These are phyloP conservation scores for Aphelenchoides besseyi DNA, from an alignment of 1,140 invertebrate species.

Conservation along the genomic window DNA sequence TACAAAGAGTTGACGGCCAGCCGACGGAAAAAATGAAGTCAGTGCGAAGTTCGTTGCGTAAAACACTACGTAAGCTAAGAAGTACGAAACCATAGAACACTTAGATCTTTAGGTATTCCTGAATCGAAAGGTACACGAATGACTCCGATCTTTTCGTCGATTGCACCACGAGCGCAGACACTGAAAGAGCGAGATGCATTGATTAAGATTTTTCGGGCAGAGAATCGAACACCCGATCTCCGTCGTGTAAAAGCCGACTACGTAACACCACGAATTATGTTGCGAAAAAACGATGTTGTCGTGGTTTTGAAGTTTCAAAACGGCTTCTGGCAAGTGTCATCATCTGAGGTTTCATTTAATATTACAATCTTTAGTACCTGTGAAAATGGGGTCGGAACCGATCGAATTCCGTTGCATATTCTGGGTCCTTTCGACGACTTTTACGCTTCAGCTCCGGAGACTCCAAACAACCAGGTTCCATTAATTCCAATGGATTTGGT, in stretches of 20 bases:
- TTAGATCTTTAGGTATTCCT: no score
- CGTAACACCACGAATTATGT: constrained; percentile 11
- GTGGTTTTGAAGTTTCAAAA: constrained; percentile 27
- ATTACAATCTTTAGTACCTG: constrained; percentile 28
- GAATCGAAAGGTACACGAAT: background rate
- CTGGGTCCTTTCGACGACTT: constrained; percentile 32
- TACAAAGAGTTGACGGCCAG: background rate
- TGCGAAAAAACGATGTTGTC: constrained; percentile 30
- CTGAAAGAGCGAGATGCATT: constrained; percentile 37
- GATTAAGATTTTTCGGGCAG: constrained; percentile 32
- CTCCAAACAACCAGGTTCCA: background rate
- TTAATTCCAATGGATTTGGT: background rate
- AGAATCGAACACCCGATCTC: constrained; percentile 14
- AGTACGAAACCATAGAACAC: no score
- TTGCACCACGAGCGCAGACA: constrained; percentile 27
- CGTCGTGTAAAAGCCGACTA: constrained; percentile 25
- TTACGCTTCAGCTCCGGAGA: background rate
- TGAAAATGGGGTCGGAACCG: constrained; percentile 33
- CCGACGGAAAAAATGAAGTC: background rate
- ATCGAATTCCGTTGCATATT: constrained; percentile 25
- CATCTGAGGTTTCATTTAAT: background rate
- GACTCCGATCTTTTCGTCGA: background rate
- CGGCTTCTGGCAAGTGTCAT: constrained; percentile 1
- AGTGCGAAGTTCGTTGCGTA: background rate
- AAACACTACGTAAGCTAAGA: background rate